Percentiles rank a stretch among this genome's conserved stretches.
These are phyloP conservation scores for Gasteruption jaculator DNA, from an alignment of 2,888 invertebrate species.

Conservation along the genomic window DNA sequence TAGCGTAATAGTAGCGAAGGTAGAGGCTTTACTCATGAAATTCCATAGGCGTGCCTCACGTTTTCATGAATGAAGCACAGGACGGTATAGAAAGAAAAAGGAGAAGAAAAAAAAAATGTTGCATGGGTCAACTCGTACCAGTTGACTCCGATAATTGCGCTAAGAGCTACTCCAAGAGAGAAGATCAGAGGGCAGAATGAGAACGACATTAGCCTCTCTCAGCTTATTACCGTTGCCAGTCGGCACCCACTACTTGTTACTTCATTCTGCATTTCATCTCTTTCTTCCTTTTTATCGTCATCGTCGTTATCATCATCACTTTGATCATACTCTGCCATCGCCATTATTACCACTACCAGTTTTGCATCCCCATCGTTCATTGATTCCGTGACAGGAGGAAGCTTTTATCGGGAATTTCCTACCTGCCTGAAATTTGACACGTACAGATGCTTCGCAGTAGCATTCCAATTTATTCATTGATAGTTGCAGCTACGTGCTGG, in stretches of 20 bases:
- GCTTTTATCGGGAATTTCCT: too few species aligned
- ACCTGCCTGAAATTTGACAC: too few species aligned
- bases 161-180: slow-evolving; percentile 28
- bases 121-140: slow-evolving; percentile 43
- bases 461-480: too few species aligned
- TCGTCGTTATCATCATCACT: too few species aligned
- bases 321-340: too few species aligned
- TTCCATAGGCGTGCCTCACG: slow-evolving; percentile 25
- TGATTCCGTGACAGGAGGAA: too few species aligned
- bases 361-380: too few species aligned
- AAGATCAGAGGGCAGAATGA: slow-evolving; percentile 44
- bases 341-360: too few species aligned
- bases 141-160: slow-evolving; percentile 46
- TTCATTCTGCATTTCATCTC: slow-evolving; percentile 5
- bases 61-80: slow-evolving; percentile 29
- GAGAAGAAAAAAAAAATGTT: slow-evolving; percentile 14
- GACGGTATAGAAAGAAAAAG: slow-evolving; percentile 7
- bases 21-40: slow-evolving; percentile 5
- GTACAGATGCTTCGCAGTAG: too few species aligned
- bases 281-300: too few species aligned
- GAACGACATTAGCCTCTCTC: slow-evolving; percentile 45
- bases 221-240: slow-evolving; percentile 42
- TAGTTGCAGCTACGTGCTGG: too few species aligned
- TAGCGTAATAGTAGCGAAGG: too few species aligned
- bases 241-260: slow-evolving; percentile 25